Percentiles rank a stretch among this genome's conserved stretches.
phyloP scores from a whole-genome alignment of 2,113 vertebrate genomes.

The Mirza zaza region DNA sequence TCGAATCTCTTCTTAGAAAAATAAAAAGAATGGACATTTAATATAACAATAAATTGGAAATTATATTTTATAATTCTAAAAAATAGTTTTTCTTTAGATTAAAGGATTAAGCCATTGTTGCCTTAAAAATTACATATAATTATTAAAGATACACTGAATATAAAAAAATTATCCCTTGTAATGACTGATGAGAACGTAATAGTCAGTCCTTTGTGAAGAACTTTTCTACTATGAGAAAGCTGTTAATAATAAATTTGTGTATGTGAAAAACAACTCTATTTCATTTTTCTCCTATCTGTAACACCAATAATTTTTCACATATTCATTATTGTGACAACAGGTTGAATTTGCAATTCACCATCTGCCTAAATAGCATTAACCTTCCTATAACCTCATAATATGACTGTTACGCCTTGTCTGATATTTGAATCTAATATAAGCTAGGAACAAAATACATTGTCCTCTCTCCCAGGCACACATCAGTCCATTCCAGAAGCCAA shows the following conservation, averaged over 20 bases:
- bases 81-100: constrained; percentile 68
- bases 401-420: constrained; percentile 71
- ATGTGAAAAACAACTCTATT: constrained; percentile 8
- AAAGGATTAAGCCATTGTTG: constrained; percentile 73
- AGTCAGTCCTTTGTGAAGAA: constrained; percentile 8
- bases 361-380: constrained; percentile 85
- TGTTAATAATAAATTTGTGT: constrained; percentile 33
- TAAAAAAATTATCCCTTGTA: constrained; percentile 45
- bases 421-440: constrained; percentile 75
- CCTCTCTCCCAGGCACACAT: background rate
- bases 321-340: constrained; percentile 82
- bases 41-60: background rate
- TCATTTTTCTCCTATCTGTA: constrained; percentile 74
- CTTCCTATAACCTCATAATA: constrained; percentile 80
- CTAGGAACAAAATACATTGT: constrained; percentile 23
- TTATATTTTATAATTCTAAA: constrained; percentile 57
- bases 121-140: constrained; percentile 73
- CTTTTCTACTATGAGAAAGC: background rate
- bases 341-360: constrained; percentile 83
- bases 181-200: constrained; percentile 65
- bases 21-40: background rate
- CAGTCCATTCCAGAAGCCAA: background rate
- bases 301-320: constrained; percentile 64
- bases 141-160: constrained; percentile 56
- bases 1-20: constrained; percentile 30